Evolutionary conservation across 2,797 vertebrate genomes (phyloP), one percentile per base, ranked within the genome.

Genomic region (Aeoliscus strigatus): DNA sequence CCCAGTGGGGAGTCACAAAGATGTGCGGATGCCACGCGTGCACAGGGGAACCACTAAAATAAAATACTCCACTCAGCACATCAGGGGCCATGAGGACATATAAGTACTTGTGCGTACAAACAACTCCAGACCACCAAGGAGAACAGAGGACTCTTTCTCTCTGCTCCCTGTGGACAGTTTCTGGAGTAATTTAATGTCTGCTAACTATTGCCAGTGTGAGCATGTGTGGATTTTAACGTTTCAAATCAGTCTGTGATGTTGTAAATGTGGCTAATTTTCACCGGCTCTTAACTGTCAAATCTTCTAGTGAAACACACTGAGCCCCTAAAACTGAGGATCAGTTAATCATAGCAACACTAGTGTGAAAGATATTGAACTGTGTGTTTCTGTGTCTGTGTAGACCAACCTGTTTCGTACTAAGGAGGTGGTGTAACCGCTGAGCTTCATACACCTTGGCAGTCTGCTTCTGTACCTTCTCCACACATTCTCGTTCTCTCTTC

Each of bases 341-440:
- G n/a, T n/a, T n/a, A n/a, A n/a, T n/a, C n/a, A n/a, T n/a, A n/a
- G n/a, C n/a, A n/a, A n/a, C n/a, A n/a, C n/a, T n/a, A n/a, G n/a
- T n/a, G n/a, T n/a, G n/a, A n/a, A n/a, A n/a, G n/a, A n/a, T n/a
- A n/a, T n/a, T n/a, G n/a, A 2, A 30, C 14, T 39, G 12, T 39
- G 13, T 36, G 10, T 27, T 11, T 42, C 15, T 41, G 4, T 50
- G 27, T 43, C 46, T 2, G 15, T 28, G 6, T 14, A 3, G 28
- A 68, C 75, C 2, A 46, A 97, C 94, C 92, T 94, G 92, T 51
- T 89, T 71, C 4, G 96, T 98, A 82, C 96, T 97, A 80, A 97
- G 79, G 52, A 98, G 92, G 83, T 94, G 89, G 86, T 98, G 96
- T 75, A 86, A 87, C 80, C 87, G 91, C 45, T 86, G 88, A 42